Base-by-base conservation (phyloP, 2,113 vertebrate species). In the Colius striatus region DNA sequence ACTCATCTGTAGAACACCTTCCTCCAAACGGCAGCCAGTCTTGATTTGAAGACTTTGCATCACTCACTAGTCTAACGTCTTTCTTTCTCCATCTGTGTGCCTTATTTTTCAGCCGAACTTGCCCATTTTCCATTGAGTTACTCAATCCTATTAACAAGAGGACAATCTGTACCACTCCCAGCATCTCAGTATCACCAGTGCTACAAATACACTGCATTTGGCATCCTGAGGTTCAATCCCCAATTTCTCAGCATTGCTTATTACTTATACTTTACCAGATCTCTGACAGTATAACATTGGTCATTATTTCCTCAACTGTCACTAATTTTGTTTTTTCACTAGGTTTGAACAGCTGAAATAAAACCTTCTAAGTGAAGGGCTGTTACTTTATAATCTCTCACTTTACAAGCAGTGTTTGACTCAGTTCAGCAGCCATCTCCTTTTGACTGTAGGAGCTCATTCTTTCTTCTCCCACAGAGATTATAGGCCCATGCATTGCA, bases 111-210 rank as follows among this genome's bases (percentile, higher is more conserved):
- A 53, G 16, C 29, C 36, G 38, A 78, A 41, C 22, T 63, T 70
- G 32, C 19, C 32, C 2, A 2, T 48, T 72, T 63, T 78, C 38
- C 12, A 6, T 38, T 22, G 5, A 71, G 17, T 51, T 66, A 57
- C 36, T 71, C 13, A 2, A 53, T 53, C 32, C 21, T 30, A 11
- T 27, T 47, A 62, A 12, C 1, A 5, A 51, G 18, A 34, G 32
- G 38, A 18, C 25, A 20, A 13, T 21, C 18, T 1, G 11, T 15
- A 61, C 30, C 51, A 11, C 18, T 71, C 43, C 36, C 1, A 0
- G n/a, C 8, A 1, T 23, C 32, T 32, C 41, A 45, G 54, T 32
- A 63, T 62, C 0, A 0, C 34, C 57, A 81, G 22, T 6, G 2
- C 47, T 43, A 26, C 25, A 43, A 17, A 63, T 16, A 60, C 16